These are phyloP conservation scores for Sebastes baramenuke DNA, from an alignment of 2,797 vertebrate genomes.

Conservation along the genomic window DNA sequence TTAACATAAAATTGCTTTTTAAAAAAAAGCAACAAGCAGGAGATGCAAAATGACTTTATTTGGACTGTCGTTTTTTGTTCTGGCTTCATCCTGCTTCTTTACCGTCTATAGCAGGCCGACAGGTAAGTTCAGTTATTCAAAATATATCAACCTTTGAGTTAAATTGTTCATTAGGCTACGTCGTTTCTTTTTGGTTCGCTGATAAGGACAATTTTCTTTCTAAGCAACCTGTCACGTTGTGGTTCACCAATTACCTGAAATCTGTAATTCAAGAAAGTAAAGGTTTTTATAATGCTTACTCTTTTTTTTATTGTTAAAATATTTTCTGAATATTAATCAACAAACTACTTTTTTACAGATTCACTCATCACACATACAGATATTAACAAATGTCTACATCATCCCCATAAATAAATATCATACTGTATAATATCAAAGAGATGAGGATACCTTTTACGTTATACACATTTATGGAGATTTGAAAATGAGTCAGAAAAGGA, in stretches of 20 bases:
- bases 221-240: too few relatives aligned
- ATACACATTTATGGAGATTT: neutral
- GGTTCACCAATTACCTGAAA: too few relatives aligned
- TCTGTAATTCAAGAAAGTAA: neutral
- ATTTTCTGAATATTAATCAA: neutral
- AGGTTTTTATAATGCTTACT: neutral
- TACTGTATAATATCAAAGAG: neutral
- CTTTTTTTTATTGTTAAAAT: neutral
- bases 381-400: neutral
- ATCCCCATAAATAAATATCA: neutral
- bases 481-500: neutral
- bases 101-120: constrained; percentile 36
- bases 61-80: constrained; percentile 27
- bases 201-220: neutral
- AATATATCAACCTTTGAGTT: neutral
- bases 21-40: neutral
- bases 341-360: neutral
- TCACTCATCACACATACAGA: neutral
- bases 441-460: neutral
- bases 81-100: constrained; percentile 31
- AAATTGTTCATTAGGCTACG: neutral
- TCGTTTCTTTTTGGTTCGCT: neutral
- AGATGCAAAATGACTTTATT: constrained; percentile 55
- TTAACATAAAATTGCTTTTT: neutral
- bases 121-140: constrained; percentile 54